Conservation (phyloP, 2,888 invertebrate species). For the Dicyrtomina minuta region DNA sequence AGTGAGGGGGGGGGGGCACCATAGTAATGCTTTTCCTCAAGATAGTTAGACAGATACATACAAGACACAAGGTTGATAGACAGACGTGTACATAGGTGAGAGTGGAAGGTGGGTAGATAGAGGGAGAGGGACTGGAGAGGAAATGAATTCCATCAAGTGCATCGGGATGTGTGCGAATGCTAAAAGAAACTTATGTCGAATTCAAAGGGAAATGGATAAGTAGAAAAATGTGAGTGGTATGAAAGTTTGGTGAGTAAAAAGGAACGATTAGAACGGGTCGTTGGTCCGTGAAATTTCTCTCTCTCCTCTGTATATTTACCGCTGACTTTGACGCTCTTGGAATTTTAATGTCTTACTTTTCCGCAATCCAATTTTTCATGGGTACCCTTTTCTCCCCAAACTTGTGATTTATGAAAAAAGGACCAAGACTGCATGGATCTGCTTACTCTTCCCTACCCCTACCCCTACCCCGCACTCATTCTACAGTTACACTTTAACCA, state of each 20-base stretch:
- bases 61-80: background rate
- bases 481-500: background rate
- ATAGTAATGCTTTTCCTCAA: too few species aligned
- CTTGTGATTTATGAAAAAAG: conserved; percentile 38
- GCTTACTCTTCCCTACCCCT: background rate
- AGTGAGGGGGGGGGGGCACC: background rate
- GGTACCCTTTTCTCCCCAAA: conserved; percentile 29
- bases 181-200: conserved; percentile 4
- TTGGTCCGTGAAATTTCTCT: conserved; percentile 41
- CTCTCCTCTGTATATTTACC: conserved; percentile 40
- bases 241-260: conserved; percentile 34
- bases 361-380: conserved; percentile 41
- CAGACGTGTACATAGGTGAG: background rate
- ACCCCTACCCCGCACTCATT: background rate
- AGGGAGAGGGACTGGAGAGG: background rate
- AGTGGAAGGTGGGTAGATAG: background rate
- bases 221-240: conserved; percentile 16
- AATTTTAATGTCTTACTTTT: conserved; percentile 46
- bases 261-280: conserved; percentile 41
- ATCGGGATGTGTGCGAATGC: background rate
- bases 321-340: conserved; percentile 41
- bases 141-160: conserved; percentile 4
- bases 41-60: background rate
- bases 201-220: background rate
- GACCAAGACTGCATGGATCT: background rate